Evolutionary conservation across 2,797 vertebrate genomes (phyloP), one percentile per base, ranked within the genome.

Genomic region (Salarias fasciatus): DNA sequence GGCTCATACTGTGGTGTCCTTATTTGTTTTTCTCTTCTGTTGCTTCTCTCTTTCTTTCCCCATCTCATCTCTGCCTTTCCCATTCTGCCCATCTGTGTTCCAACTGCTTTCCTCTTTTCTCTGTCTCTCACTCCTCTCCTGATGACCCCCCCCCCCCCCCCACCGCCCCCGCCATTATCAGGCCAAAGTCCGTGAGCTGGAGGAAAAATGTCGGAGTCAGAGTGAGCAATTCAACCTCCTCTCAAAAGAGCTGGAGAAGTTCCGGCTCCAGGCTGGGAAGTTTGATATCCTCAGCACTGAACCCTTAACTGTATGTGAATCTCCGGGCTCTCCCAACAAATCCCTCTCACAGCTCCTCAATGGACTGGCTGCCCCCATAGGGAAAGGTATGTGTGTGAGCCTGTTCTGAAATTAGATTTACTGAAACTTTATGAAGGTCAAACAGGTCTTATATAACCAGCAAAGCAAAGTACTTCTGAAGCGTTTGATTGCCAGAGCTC

Each of bases 171-270:
- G 28, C 53, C 67, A 4, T 63, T 68, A 31, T 59, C 88, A 99
- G 98, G 94, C 94, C 87, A 98, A 98, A 90, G 98, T 99, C n/a
- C 93, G 94, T 2, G 97, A 99, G 91, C 88, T 99, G 86, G 98
- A 99, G 91, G 95, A 97, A 80, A 97, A 97, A 95, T 99, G 98
- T 76, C 94, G 96, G 79, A 87, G 71, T 0, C 98, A 99, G 92
- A 97, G 96, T 75, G 96, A 99, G 83, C 98, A 99, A 86, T 99
- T 98, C 93, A 94, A 95, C 88, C 94, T 97, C 82, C 92, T 99
- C 83, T 98, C 97, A 5, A 93, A 94, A 88, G 97, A 98, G 86
- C 92, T 99, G 91, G 95, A 98, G 88, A 92, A 90, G 68, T 97
- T 98, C 86, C 94, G 97, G 51, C 92, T 95, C 85, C 95, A 97